Evolutionary conservation across 2,888 invertebrate genomes (phyloP), one percentile per base, ranked within the genome.

Genomic region (Euproctis similis): DNA sequence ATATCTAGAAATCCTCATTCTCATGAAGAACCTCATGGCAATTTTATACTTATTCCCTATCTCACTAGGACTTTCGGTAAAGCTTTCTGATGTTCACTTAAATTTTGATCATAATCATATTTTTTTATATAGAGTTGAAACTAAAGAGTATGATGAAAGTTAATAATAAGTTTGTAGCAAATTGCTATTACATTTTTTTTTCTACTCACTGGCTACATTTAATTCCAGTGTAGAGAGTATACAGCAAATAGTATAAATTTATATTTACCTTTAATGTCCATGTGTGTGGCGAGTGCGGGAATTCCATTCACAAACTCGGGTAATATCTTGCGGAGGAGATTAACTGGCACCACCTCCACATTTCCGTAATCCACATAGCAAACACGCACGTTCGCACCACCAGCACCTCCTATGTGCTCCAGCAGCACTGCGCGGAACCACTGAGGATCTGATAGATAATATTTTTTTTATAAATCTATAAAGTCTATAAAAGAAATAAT

Each of bases 361-460:
- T 64, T 58, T 0, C 80, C 81, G 43, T 64, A 59, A 65, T 82
- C 82, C 1, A 77, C 11, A 46, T 53, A 70, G 30, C 57, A 52
- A 2, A 80, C 34, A 0, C 34, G 40, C 0, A 48, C 67, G 1
- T 10, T 5, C 0, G 13, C 4, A 0, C 54, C 52, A 17, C 68
- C 70, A 0, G 75, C 41, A 0, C 72, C 75, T 1, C 30, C 24
- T 1, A 28, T 28, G 16, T 62, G 62, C 1, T 59, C 51, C 1
- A 59, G n/a, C 8, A 75, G 12, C 22, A 67, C 70, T 0, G 76
- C 76, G n/a, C 82, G 74, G 52, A 55, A 66, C 81, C 81, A 81
- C 8, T 59, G 57, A 2, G 51, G 41, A 12, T 53, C 78, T 78
- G 60, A 0, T n/a, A 7, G n/a, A 12, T 12, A 8, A 4, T 23